A percentile compares a stretch with the other conserved stretches of the same genome.
Conservation (phyloP, 2,888 invertebrate species). For the Scaptomyza caliginosa region DNA sequence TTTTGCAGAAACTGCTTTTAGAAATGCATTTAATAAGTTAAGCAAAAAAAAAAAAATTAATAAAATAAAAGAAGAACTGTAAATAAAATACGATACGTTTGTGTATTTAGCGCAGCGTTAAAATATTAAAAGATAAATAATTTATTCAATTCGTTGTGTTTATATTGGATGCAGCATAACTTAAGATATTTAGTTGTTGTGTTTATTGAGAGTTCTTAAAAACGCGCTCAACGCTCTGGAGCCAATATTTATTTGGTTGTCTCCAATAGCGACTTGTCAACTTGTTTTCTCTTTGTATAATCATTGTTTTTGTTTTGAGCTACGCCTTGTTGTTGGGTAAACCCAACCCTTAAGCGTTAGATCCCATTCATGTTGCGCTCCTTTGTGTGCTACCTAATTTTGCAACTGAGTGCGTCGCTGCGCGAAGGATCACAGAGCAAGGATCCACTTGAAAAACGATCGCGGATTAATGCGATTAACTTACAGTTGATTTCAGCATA, state of each 20-base stretch:
- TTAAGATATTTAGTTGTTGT: background rate
- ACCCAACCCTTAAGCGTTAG: conserved; percentile 12
- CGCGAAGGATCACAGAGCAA: conserved; percentile 29
- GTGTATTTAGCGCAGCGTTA: conserved; percentile 37
- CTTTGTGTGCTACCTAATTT: conserved; percentile 54
- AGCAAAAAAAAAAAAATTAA: background rate
- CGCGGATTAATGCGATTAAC: conserved; percentile 80
- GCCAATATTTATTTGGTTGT: too few relatives aligned
- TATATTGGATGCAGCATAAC: background rate
- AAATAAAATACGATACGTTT: conserved; percentile 37
- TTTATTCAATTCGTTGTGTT: conserved; percentile 19
- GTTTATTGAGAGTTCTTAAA: too few relatives aligned
- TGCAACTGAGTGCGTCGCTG: conserved; percentile 59
- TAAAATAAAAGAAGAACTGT: too few relatives aligned
- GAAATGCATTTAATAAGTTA: background rate
- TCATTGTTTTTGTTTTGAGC: conserved; percentile 17
- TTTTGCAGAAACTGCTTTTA: conserved; percentile 31
- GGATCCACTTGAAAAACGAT: conserved; percentile 74
- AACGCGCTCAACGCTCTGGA: too few relatives aligned
- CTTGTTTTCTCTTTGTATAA: background rate
- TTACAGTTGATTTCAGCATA: conserved; percentile 80
- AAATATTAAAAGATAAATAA: conserved; percentile 25
- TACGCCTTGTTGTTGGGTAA: background rate
- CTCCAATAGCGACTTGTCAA: too few relatives aligned
- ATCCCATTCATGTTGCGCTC: conserved; percentile 9